Evolutionary conservation across 2,888 invertebrate genomes (phyloP).

Genomic region (Camptogramma bilineatum): DNA sequence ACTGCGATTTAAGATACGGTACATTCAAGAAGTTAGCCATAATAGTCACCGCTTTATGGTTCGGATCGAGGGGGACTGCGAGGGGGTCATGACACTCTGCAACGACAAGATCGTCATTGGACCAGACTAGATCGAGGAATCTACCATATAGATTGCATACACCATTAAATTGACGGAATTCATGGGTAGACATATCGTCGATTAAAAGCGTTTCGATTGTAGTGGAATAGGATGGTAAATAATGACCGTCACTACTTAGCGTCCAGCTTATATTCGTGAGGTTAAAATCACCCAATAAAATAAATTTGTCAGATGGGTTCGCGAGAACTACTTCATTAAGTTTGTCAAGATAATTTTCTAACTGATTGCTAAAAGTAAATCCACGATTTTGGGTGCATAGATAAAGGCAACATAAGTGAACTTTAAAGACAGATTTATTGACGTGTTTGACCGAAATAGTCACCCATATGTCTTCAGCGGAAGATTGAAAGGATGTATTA

Average conservation of each 20-base stretch:
- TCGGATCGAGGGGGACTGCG: constrained; percentile 7
- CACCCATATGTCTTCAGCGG: constrained; percentile 11
- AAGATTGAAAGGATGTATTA: neutral
- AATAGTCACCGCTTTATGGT: constrained; percentile 2
- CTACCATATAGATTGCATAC: constrained; percentile 6
- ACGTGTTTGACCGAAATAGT: neutral
- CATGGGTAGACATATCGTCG: neutral
- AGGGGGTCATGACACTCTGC: neutral
- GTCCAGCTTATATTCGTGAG: neutral
- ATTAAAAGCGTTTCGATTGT: neutral
- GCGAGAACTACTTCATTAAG: neutral
- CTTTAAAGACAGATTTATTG: neutral
- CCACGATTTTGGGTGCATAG: constrained; percentile 8
- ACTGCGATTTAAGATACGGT: neutral
- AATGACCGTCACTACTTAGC: neutral
- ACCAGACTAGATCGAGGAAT: constrained; percentile 5
- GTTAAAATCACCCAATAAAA: constrained; percentile 10
- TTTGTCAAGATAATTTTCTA: constrained; percentile 1
- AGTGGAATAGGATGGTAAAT: neutral
- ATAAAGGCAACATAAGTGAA: constrained; percentile 3
- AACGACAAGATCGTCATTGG: neutral
- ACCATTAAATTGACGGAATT: constrained; percentile 8
- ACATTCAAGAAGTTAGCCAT: neutral
- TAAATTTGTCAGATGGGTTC: constrained; percentile 6
- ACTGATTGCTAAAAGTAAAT: constrained; percentile 2